phyloP scores from a whole-genome alignment of 2,888 invertebrate genomes.

The Stenotaenia linearis region DNA sequence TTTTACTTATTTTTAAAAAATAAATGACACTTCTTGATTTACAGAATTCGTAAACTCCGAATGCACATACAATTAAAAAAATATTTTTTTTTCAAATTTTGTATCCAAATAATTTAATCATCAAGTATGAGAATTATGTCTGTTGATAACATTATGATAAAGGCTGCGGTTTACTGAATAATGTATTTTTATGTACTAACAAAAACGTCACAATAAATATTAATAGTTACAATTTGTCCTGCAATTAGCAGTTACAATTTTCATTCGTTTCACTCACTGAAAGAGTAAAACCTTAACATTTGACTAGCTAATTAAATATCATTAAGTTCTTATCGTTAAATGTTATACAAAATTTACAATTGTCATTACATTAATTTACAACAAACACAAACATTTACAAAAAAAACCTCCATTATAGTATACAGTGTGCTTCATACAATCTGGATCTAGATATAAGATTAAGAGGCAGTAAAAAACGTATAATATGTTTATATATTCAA shows the following conservation, averaged over 20 bases:
- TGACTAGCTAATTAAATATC: neutral
- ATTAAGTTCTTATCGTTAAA: neutral
- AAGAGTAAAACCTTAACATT: neutral
- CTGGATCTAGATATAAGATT: too few relatives aligned
- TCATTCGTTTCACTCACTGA: neutral
- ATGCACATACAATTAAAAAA: conserved; percentile 1
- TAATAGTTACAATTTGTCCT: neutral
- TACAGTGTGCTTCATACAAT: too few relatives aligned
- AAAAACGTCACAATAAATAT: conserved; percentile 5
- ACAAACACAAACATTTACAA: neutral
- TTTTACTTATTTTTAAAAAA: neutral
- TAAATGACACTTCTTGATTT: neutral
- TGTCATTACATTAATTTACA: neutral
- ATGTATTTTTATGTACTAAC: neutral
- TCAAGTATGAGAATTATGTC: neutral
- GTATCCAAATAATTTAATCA: neutral
- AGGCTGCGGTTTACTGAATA: neutral
- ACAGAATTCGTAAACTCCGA: neutral
- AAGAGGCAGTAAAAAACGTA: too few relatives aligned
- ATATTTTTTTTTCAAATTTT: neutral
- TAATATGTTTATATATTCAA: too few relatives aligned
- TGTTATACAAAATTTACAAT: conserved; percentile 19
- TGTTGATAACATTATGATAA: neutral
- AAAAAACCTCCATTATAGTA: neutral
- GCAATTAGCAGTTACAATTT: neutral